Evolutionary conservation across 1,140 invertebrate genomes (phyloP).

Genomic region (Amphibalanus amphitrite): DNA sequence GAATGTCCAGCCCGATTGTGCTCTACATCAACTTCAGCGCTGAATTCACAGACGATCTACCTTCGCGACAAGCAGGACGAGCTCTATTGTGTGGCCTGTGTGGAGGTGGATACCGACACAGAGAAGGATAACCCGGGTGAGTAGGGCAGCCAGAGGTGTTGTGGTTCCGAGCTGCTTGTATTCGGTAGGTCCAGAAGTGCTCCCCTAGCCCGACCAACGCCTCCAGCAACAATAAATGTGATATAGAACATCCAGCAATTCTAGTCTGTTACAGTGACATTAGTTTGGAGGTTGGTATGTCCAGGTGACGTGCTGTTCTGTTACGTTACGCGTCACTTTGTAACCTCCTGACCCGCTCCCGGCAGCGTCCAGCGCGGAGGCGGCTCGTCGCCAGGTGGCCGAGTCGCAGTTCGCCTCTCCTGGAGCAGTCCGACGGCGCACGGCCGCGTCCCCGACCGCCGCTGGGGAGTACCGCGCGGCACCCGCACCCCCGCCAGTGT

Average conservation of each 20-base stretch:
- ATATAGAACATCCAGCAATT: too few species aligned
- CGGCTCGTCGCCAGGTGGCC: not conserved
- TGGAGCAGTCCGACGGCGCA: not conserved
- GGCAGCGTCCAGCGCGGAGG: not conserved
- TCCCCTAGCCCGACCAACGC: too few species aligned
- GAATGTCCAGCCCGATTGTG: not conserved
- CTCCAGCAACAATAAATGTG: too few species aligned
- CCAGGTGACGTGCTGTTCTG: too few species aligned
- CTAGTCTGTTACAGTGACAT: too few species aligned
- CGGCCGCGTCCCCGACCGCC: too few species aligned
- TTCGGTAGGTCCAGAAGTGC: too few species aligned
- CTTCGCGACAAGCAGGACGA: conserved; percentile 27
- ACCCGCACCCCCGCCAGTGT: too few species aligned
- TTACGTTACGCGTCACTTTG: too few species aligned
- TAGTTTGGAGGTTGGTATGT: too few species aligned
- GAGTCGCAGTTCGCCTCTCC: not conserved
- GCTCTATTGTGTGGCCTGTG: conserved; percentile 32
- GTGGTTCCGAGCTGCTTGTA: too few species aligned
- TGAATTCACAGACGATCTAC: conserved; percentile 26
- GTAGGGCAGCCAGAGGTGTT: not conserved
- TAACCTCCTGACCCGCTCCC: not conserved
- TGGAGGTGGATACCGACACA: conserved; percentile 29
- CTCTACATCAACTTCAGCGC: not conserved
- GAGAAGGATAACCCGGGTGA: conserved; percentile 30
- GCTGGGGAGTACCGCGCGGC: too few species aligned